A percentile compares a stretch with the other conserved stretches of the same genome.
These are phyloP conservation scores for Hipposideros larvatus DNA, from an alignment of 2,797 vertebrate species.

Conservation along the genomic window DNA sequence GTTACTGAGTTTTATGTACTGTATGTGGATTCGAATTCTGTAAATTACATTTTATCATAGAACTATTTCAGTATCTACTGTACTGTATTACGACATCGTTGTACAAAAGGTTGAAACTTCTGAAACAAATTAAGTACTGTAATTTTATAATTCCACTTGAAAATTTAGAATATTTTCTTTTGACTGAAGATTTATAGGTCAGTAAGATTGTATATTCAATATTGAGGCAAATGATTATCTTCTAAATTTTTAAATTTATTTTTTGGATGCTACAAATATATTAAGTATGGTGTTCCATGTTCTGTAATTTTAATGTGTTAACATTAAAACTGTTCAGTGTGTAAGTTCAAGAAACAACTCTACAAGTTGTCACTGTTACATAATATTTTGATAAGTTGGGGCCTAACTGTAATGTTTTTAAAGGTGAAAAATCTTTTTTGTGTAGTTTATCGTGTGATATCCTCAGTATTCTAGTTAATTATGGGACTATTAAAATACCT, in stretches of 20 bases:
- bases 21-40: neutral
- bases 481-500: neutral
- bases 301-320: slow-evolving; percentile 7
- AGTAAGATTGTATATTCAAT: slow-evolving; percentile 2
- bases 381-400: slow-evolving; percentile 26
- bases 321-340: slow-evolving; percentile 1
- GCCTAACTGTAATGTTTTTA: neutral
- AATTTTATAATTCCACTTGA: neutral
- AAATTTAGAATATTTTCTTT: slow-evolving; percentile 39
- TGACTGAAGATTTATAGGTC: neutral
- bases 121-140: neutral
- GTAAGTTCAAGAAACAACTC: slow-evolving; percentile 29
- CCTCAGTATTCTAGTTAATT: slow-evolving; percentile 27
- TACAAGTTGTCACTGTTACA: neutral
- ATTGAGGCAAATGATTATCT: neutral
- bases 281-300: neutral
- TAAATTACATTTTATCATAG: neutral
- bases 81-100: neutral
- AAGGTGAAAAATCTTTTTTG: neutral
- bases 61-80: neutral
- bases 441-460: neutral
- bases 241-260: neutral
- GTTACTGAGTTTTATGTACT: neutral
- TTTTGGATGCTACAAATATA: neutral
- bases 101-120: slow-evolving; percentile 12